Evolutionary conservation across 2,797 vertebrate genomes (phyloP), one percentile per base, ranked within the genome.

Genomic region (Fundulus diaphanus): DNA sequence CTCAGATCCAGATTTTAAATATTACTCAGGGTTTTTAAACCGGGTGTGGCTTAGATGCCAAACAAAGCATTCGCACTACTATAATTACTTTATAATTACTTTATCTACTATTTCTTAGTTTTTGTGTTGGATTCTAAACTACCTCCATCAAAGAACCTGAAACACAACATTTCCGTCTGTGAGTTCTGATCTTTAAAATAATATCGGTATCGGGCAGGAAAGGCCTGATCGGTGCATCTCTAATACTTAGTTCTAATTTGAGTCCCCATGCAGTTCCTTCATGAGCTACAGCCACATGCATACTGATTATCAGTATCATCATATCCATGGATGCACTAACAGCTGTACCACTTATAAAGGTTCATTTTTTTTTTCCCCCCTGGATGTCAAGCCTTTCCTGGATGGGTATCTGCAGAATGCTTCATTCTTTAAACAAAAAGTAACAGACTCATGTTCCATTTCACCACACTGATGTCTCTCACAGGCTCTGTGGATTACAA

Each of bases 191-290:
- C 8, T 7, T 61, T 33, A 20, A 12, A 40, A 24, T 15, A 24
- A 24, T 37, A 13, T 37, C 22, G 9, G 13, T 24, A 66, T 66
- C 15, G n/a, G 24, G 7, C 61, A 66, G 13, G n/a, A 66, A n/a
- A 42, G 27, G 24, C 6, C n/a, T 67, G n/a, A 67, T 29, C 18
- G 40, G 7, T 67, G 13, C 40, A 67, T 67, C 69, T 59, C 67
- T 65, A 3, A 49, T 81, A 72, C 72, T 81, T 85, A 69, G 74
- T 70, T 9, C 54, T 61, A 69, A 48, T 70, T 77, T 65, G 8
- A 16, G 42, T 84, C 76, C 48, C 54, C 79, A 77, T 61, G 20
- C 71, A 20, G 72, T 74, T 72, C 46, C 33, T 74, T 79, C 78
- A 73, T 67, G 13, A 71, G 40, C 35, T 49, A 27, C 68, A 74